Conservation (phyloP, 2,113 vertebrate species). For the Stictonetta naevosa region DNA sequence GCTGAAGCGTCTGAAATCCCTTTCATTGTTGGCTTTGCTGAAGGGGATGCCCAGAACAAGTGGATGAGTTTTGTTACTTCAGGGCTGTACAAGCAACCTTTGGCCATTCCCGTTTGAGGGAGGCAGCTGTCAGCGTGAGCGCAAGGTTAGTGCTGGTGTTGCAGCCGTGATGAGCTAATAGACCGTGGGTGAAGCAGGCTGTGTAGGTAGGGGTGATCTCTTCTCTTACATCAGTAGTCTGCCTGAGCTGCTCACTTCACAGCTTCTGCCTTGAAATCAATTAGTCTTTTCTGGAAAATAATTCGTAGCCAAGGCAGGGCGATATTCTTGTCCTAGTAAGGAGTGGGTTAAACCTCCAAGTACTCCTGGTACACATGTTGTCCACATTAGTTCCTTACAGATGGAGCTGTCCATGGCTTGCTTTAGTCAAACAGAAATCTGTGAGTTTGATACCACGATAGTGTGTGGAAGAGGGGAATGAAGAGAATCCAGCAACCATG, state of each 20-base stretch:
- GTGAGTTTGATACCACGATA: not conserved
- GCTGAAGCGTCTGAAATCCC: not conserved
- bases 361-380: not conserved
- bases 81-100: not conserved
- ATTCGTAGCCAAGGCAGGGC: not conserved
- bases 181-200: not conserved
- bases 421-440: not conserved
- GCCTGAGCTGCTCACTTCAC: not conserved
- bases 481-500: not conserved
- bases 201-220: not conserved
- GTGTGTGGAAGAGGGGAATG: not conserved
- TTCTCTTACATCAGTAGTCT: not conserved
- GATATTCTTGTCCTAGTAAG: not conserved
- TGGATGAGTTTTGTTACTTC: not conserved
- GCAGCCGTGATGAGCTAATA: not conserved
- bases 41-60: not conserved
- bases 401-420: not conserved
- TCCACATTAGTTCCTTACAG: not conserved
- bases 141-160: not conserved
- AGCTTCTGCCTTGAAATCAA: not conserved
- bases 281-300: not conserved
- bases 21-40: not conserved
- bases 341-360: not conserved
- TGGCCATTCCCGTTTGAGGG: not conserved
- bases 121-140: not conserved